These are phyloP conservation scores for Porites australiensis DNA, from an alignment of 64 coral and sea anemone species.

Conservation along the genomic window DNA sequence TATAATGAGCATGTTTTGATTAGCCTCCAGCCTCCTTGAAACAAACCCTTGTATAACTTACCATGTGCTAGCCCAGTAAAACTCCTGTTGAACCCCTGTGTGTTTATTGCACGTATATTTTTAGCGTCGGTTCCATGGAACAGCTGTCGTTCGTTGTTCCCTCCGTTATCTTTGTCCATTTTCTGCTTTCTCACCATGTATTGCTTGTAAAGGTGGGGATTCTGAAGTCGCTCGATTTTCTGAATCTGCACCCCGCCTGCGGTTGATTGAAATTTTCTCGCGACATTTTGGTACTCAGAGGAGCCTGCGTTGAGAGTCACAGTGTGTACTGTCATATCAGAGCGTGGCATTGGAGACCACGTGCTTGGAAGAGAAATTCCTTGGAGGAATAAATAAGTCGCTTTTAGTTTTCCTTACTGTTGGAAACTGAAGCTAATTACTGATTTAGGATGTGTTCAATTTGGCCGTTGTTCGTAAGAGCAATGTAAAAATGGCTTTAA, in stretches of 20 bases:
- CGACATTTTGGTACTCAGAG: not conserved
- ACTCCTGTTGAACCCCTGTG: conserved; percentile 40
- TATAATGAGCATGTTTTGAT: no score
- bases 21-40: no score
- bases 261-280: not conserved
- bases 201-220: conserved; percentile 24
- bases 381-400: not conserved
- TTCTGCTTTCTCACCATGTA: conserved; percentile 29
- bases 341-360: conserved; percentile 1
- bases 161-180: conserved; percentile 9
- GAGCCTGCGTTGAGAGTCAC: not conserved
- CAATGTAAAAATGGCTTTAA: no score
- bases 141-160: conserved; percentile 16
- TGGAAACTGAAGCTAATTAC: no score
- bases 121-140: not conserved
- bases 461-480: no score
- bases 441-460: no score
- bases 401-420: no score
- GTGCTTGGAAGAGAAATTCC: conserved; percentile 1
- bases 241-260: not conserved
- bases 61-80: not conserved
- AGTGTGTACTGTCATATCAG: not conserved
- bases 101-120: conserved; percentile 1
- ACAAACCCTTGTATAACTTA: not conserved
- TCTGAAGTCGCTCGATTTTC: conserved; percentile 11